Evolutionary conservation across 2,888 invertebrate genomes (phyloP), one percentile per base, ranked within the genome.

Genomic region (Cheilosia vulpina): DNA sequence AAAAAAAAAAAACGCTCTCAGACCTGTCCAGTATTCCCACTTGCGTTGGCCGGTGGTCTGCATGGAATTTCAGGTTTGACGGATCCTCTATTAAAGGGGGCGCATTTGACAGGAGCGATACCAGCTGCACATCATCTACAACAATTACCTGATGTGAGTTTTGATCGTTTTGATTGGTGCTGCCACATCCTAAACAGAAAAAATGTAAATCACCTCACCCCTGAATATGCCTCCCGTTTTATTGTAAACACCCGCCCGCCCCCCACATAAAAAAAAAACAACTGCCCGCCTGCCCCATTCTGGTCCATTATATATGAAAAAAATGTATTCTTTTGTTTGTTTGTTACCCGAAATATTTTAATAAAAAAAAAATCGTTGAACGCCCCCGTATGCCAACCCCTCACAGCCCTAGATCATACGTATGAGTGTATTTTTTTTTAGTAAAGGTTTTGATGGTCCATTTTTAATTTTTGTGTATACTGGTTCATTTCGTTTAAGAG

Each of bases 11-110:
- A 58, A 66, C 17, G 43, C 55, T 80, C 69, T 81, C 63, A 87
- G 92, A 91, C 92, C 90, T 92, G 92, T 89, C 92, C 92, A 91
- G 91, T 92, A 89, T 92, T 92, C 92, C 92, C 92, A 91, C 91
- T 92, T 89, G 92, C 92, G 88, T 90, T 92, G 90, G 92, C 92
- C 89, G 92, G 92, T 91, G 92, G 92, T 90, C 91, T 92, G 89
- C 92, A 92, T 90, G 92, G 92, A 90, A 90, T 92, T 89, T 92
- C 92, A 89, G 92, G 92, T 91, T 90, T 92, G 89, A 89, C 92
- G 90, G 92, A 92, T 91, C 92, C 92, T 90, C 90, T 92, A 89
- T 90, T 92, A 90, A 92, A 92, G 90, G 92, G 92, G 90, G 91
- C 92, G 90, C 92, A 92, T 90, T 91, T 92, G 89, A 89, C 88